Conservation (phyloP, 1,140 invertebrate species). For the Drosophila sp. region DNA sequence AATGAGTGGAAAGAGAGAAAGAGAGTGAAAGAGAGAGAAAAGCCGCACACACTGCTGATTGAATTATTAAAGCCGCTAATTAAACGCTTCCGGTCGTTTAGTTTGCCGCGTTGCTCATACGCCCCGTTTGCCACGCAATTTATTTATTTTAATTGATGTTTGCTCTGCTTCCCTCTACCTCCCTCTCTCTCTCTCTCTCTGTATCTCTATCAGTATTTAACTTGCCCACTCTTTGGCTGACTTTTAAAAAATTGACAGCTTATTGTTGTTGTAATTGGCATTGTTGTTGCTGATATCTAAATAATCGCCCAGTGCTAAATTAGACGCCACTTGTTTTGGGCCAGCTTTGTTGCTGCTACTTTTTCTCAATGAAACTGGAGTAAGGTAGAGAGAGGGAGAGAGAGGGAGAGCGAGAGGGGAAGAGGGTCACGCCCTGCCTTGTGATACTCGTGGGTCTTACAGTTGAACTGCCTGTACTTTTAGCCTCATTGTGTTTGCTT, state of each 20-base stretch:
- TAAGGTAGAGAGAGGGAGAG: too few relatives aligned
- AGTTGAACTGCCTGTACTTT: constrained; percentile 19
- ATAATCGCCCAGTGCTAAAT: constrained; percentile 75
- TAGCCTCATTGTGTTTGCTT: constrained; percentile 65
- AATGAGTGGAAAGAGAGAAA: neutral
- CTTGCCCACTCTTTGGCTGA: neutral
- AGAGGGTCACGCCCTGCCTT: neutral
- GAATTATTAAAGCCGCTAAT: constrained; percentile 81
- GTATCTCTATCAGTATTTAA: neutral
- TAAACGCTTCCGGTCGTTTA: constrained; percentile 81
- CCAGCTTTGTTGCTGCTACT: constrained; percentile 45
- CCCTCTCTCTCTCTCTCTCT: neutral
- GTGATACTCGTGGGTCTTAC: constrained; percentile 25
- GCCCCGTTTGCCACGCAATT: constrained; percentile 72
- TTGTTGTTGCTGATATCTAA: constrained; percentile 59
- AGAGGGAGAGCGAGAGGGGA: neutral
- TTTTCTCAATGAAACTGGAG: constrained; percentile 15
- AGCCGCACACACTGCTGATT: constrained; percentile 57
- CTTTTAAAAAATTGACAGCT: constrained; percentile 42
- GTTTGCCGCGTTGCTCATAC: constrained; percentile 67
- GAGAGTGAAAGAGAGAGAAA: neutral
- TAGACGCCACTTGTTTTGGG: constrained; percentile 68
- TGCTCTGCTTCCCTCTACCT: constrained; percentile 32
- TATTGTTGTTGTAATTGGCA: constrained; percentile 46
- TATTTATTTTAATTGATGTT: constrained; percentile 77